A percentile compares a stretch with the other conserved stretches of the same genome.
Conservation (phyloP, 2,113 vertebrate species). For the Bettongia penicillata region DNA sequence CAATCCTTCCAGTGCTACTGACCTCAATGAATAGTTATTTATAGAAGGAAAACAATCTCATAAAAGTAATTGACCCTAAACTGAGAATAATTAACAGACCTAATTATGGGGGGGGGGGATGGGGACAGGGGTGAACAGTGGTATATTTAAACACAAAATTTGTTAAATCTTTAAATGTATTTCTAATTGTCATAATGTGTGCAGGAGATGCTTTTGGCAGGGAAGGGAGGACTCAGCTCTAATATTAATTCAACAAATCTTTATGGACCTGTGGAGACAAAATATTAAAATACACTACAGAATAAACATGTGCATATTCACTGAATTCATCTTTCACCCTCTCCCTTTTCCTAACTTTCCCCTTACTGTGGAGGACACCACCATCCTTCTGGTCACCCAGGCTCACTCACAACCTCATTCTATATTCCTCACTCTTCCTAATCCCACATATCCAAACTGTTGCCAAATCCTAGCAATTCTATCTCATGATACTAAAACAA, state of each 20-base stretch:
- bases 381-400: background rate
- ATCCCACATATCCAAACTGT: background rate
- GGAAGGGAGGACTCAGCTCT: background rate
- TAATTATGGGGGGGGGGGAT: background rate
- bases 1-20: background rate
- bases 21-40: conserved; percentile 7
- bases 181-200: background rate
- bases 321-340: background rate
- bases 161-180: background rate
- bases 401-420: background rate
- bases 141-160: background rate
- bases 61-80: background rate
- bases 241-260: background rate
- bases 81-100: background rate
- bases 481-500: background rate
- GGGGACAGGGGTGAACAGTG: background rate
- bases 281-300: background rate
- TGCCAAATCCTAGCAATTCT: background rate
- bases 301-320: background rate
- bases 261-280: background rate
- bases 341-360: background rate
- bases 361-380: background rate
- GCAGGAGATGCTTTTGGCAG: background rate
- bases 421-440: background rate
- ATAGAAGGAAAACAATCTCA: conserved; percentile 14